These are phyloP conservation scores for Triplophysa yarkandensis DNA, from an alignment of 2,797 vertebrate genomes.

Conservation along the genomic window DNA sequence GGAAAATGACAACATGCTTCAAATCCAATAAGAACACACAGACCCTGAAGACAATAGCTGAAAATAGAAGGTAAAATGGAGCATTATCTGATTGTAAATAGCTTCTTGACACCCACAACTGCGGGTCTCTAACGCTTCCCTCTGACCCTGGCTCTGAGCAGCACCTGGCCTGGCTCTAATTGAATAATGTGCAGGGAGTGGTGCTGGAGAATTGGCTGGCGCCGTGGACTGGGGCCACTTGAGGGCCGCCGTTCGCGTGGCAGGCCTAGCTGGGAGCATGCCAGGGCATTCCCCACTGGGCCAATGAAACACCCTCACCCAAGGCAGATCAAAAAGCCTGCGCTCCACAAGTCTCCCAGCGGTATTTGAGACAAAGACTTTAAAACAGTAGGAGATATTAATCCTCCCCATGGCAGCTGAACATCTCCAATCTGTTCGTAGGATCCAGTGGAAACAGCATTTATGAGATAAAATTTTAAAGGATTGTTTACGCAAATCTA, in stretches of 20 bases:
- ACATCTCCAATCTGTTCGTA: constrained; percentile 13
- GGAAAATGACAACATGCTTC: not conserved
- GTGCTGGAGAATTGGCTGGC: constrained; percentile 47
- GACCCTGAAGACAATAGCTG: not conserved
- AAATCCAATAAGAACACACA: not conserved
- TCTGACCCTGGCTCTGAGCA: constrained; percentile 28
- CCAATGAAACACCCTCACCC: constrained; percentile 33
- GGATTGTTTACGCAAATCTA: not conserved
- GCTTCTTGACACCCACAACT: constrained; percentile 20
- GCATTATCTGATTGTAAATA: not conserved
- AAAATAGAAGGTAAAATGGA: not conserved
- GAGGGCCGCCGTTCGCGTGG: constrained; percentile 45
- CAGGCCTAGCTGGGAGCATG: constrained; percentile 42
- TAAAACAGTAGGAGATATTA: constrained; percentile 20
- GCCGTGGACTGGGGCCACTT: constrained; percentile 33
- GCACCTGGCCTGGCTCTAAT: constrained; percentile 61
- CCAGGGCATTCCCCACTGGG: constrained; percentile 54
- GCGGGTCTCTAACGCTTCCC: not conserved
- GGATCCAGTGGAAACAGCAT: constrained; percentile 18
- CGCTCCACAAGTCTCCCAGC: constrained; percentile 28
- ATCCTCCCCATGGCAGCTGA: constrained; percentile 21
- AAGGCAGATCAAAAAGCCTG: constrained; percentile 32
- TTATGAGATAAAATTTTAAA: constrained; percentile 24
- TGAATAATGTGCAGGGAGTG: constrained; percentile 57
- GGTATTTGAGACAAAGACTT: constrained; percentile 37